Percentiles rank a stretch among this genome's conserved stretches.
These are phyloP conservation scores for Galerucella nymphaeae DNA, from an alignment of 2,888 invertebrate genomes.

Conservation along the genomic window DNA sequence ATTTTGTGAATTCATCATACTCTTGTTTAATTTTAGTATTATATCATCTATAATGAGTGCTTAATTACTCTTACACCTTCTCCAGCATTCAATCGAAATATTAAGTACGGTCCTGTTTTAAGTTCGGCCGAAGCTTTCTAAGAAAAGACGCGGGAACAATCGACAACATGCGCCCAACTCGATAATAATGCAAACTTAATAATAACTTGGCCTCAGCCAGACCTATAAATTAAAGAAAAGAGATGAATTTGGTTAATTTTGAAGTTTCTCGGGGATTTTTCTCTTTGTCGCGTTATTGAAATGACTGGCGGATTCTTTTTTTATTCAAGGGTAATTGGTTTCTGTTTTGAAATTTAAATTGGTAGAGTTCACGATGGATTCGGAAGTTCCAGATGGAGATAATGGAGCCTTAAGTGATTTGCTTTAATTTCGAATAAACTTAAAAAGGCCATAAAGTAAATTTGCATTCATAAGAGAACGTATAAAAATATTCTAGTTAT, in stretches of 20 bases:
- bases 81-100: no score
- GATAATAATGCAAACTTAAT: slow-evolving; percentile 63
- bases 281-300: slow-evolving; percentile 28
- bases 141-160: slow-evolving; percentile 54
- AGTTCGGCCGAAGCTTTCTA: background rate
- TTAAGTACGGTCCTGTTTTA: slow-evolving; percentile 12
- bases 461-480: no score
- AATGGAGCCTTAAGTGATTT: slow-evolving; percentile 31
- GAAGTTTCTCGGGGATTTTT: slow-evolving; percentile 46
- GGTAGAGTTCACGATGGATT: slow-evolving; percentile 9
- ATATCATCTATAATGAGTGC: background rate
- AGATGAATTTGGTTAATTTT: slow-evolving; percentile 51
- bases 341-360: slow-evolving; percentile 36
- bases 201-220: slow-evolving; percentile 53
- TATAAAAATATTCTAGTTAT: no score
- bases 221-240: slow-evolving; percentile 53
- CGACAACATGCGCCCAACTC: slow-evolving; percentile 60
- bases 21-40: background rate
- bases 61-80: no score
- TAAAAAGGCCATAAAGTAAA: no score
- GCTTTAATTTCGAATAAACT: background rate
- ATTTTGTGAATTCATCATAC: background rate
- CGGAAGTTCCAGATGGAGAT: slow-evolving; percentile 27
- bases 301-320: slow-evolving; percentile 17
- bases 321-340: slow-evolving; percentile 31